Conservation (phyloP, 2,113 vertebrate genomes). For the Hippocampus mohnikei region DNA sequence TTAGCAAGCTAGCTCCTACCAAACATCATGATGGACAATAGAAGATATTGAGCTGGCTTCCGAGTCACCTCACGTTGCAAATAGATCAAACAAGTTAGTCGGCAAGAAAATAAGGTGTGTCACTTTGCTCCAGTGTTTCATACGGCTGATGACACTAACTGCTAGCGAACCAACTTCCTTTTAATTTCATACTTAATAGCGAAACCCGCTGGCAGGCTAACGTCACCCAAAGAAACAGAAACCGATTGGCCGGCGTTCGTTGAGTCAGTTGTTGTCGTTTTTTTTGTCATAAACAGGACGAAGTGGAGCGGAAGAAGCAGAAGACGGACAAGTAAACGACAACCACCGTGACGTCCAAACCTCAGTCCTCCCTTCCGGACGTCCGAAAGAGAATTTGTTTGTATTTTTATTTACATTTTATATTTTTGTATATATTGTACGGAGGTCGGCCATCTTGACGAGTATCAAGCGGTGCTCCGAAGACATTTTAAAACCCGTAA, state of each 20-base stretch:
- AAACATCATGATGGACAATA: no score
- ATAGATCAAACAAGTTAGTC: no score
- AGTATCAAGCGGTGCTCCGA: conserved; percentile 82
- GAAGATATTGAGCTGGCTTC: no score
- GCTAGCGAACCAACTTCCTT: neutral
- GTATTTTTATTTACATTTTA: conserved; percentile 98
- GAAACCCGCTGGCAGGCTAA: neutral
- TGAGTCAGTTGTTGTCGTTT: neutral
- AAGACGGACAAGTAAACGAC: conserved; percentile 78
- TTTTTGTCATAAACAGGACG: conserved; percentile 71
- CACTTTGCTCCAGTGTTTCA: no score
- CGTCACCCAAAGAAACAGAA: neutral
- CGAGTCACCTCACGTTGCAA: no score
- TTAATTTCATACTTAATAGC: neutral
- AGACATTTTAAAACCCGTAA: conserved; percentile 78
- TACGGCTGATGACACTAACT: neutral
- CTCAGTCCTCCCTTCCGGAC: conserved; percentile 86
- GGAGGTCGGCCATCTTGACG: conserved; percentile 81
- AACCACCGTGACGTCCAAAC: conserved; percentile 74
- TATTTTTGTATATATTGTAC: conserved; percentile 97
- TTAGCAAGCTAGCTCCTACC: no score
- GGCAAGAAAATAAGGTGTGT: no score
- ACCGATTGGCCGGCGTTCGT: neutral
- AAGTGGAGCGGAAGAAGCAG: conserved; percentile 88
- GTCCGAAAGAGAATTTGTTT: conserved; percentile 90